Evolutionary conservation across 2,797 vertebrate species (phyloP), one percentile per base, ranked within the genome.

Genomic region (Gymnopithys bicolor): DNA sequence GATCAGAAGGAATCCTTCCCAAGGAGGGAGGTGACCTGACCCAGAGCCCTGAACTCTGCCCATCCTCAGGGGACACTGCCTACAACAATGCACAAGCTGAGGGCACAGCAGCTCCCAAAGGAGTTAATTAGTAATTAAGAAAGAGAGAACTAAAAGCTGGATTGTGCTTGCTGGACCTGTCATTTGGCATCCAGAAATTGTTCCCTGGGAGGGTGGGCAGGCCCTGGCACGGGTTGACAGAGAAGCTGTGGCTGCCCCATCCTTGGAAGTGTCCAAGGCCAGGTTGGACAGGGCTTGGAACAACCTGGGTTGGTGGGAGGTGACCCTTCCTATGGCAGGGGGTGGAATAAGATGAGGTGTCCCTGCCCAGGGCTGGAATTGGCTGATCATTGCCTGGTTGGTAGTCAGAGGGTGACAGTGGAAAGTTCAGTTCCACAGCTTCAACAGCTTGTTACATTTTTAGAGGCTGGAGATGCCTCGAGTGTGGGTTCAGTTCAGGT

Each of bases 51-150:
- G 95, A 91, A 77, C 88, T 91, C 69, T 87, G 91, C 48, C 63
- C 37, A 22, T 52, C 53, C 28, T 30, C 19, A 59, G 76, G 58
- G 63, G 46, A 43, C 85, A 21, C 79, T 35, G 49, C 66, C 39
- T 74, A 81, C 53, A 63, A 19, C 46, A 48, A 27, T 58, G 59
- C 33, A 6, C 39, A 18, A 27, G 28, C 49, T 33, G 63, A 84
- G 89, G 48, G 13, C 91, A 25, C 67, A 55, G 87, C 91, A 69
- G 74, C 84, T 93, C 85, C 76, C 17, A 19, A 93, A 66, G 4
- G 55, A 88, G 94, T 97, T 96, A 96, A 96, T 95, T 93, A 94
- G 80, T 94, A 84, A 93, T 95, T 82, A 64, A 63, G 69, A 78
- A 79, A 76, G 51, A 63, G 73, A 79, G 87, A 53, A 67, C 55